A percentile compares a stretch with the other conserved stretches of the same genome.
Conservation (phyloP, 2,113 vertebrate species). For the Pluvialis apricaria region DNA sequence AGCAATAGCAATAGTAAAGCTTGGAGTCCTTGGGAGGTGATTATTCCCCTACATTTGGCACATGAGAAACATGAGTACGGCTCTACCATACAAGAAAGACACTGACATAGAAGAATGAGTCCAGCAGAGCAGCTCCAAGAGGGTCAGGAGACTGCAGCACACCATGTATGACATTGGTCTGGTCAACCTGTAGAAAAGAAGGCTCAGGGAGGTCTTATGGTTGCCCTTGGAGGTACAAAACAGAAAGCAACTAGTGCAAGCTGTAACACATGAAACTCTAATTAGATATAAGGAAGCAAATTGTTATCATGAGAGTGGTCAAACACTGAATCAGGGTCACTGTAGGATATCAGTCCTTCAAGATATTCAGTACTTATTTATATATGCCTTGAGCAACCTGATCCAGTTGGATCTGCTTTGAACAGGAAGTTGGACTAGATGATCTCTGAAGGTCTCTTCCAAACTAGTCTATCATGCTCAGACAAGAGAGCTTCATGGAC, state of each 20-base stretch:
- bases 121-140: background rate
- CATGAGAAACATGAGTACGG: background rate
- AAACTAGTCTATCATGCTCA: background rate
- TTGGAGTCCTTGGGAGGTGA: background rate
- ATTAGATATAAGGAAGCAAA: background rate
- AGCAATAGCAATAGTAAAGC: background rate
- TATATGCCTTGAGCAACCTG: background rate
- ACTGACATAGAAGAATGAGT: background rate
- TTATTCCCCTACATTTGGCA: background rate
- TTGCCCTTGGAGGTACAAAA: background rate
- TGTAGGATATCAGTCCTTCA: background rate
- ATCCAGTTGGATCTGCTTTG: background rate
- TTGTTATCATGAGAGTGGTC: background rate
- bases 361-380: background rate
- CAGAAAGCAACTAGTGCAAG: background rate
- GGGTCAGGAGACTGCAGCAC: background rate
- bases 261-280: background rate
- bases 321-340: background rate
- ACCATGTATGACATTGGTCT: too few relatives aligned
- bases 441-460: background rate
- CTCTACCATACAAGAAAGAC: background rate
- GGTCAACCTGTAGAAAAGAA: background rate
- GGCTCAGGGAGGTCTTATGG: background rate
- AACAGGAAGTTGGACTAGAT: background rate
- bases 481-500: background rate